Evolutionary conservation across 2,113 vertebrate genomes (phyloP).

Genomic region (Castor canadensis): DNA sequence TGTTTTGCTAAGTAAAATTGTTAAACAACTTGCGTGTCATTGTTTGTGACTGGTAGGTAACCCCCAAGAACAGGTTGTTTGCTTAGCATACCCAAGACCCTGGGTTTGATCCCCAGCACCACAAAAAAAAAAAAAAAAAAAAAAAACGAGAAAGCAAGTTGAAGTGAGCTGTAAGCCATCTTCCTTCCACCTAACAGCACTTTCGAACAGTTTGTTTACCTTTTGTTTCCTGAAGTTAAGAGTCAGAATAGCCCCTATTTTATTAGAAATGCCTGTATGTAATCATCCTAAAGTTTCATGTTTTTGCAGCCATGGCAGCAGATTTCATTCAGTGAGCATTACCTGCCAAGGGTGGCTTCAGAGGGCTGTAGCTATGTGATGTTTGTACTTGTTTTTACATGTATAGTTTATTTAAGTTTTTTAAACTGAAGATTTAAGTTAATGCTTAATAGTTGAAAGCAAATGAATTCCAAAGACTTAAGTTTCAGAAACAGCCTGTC

Average conservation of each 20-base stretch:
- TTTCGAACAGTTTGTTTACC: background rate
- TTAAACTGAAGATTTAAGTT: slow-evolving; percentile 69
- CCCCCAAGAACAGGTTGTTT: no score
- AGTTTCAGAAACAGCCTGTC: slow-evolving; percentile 52
- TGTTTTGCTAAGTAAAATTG: background rate
- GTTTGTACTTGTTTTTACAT: slow-evolving; percentile 72
- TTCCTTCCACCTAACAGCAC: background rate
- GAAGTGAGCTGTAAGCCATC: background rate
- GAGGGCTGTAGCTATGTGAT: slow-evolving; percentile 35
- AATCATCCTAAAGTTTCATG: background rate
- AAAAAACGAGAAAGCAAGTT: background rate
- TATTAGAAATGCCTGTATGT: slow-evolving; percentile 6
- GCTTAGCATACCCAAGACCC: no score
- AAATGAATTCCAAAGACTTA: slow-evolving; percentile 77
- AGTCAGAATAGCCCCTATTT: slow-evolving; percentile 40
- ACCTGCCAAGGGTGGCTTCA: slow-evolving; percentile 54
- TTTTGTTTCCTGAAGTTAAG: background rate
- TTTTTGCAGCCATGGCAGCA: slow-evolving; percentile 10
- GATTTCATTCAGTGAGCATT: background rate
- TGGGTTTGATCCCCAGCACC: no score
- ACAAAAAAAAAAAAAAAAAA: no score
- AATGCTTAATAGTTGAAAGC: slow-evolving; percentile 69
- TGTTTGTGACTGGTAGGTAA: background rate
- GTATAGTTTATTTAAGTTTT: slow-evolving; percentile 60
- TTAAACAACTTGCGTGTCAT: background rate